A percentile compares a stretch with the other conserved stretches of the same genome.
phyloP scores from a whole-genome alignment of 1,140 invertebrate genomes.

The Penaeus indicus region DNA sequence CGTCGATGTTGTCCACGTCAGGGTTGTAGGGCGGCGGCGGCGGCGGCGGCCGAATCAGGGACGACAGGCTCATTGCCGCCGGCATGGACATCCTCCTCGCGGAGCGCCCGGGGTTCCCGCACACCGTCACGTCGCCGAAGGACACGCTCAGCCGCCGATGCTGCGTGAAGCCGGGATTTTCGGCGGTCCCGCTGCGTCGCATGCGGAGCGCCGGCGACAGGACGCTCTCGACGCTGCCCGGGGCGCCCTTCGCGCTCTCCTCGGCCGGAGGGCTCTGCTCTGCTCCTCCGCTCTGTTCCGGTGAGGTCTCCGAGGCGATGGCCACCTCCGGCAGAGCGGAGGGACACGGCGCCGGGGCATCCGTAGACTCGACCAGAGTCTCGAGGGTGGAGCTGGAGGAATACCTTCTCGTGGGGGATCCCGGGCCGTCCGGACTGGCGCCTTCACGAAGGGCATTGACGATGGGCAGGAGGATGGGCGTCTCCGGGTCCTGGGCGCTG shows the following conservation, averaged over 20 bases:
- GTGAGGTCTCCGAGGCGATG: not conserved
- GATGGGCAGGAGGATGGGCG: slow-evolving; percentile 33
- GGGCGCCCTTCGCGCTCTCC: no score
- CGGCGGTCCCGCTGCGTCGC: not conserved
- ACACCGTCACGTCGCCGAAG: slow-evolving; percentile 49
- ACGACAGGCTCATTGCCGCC: not conserved
- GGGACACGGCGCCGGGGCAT: not conserved
- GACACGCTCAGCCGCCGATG: slow-evolving; percentile 37
- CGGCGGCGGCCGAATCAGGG: not conserved
- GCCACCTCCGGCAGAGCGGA: not conserved
- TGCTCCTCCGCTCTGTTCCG: no score
- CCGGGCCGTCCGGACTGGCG: not conserved
- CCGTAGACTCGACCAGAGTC: no score
- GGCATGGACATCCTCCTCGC: not conserved
- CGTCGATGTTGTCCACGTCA: slow-evolving; percentile 5
- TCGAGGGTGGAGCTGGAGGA: not conserved
- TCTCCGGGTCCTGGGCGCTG: not conserved
- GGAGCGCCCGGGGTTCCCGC: not conserved
- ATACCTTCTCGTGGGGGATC: not conserved
- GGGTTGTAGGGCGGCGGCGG: not conserved
- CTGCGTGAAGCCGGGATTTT: not conserved
- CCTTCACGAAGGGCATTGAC: not conserved
- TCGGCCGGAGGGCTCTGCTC: no score
- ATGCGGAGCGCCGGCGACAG: not conserved
- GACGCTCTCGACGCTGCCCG: no score